A percentile compares a stretch with the other conserved stretches of the same genome.
Evolutionary conservation across 2,888 invertebrate genomes (phyloP).

Genomic region (Gari tellinella): DNA sequence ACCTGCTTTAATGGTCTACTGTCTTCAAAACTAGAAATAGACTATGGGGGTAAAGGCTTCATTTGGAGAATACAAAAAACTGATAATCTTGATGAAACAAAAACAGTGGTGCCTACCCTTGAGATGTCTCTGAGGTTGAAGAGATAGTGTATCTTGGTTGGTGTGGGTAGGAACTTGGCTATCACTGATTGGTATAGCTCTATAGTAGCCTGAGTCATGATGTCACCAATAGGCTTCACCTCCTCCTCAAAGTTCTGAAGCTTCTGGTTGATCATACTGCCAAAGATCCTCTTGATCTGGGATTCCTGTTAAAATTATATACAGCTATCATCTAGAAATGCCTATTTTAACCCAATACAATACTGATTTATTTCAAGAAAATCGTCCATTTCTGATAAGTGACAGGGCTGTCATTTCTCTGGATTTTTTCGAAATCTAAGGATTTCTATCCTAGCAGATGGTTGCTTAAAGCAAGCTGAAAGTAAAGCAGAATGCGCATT

Average conservation of each 20-base stretch:
- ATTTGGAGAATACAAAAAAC: background rate
- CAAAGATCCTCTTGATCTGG: constrained; percentile 89
- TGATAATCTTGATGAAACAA: background rate
- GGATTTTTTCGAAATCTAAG: no score
- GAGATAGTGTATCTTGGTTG: constrained; percentile 85
- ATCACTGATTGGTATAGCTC: constrained; percentile 84
- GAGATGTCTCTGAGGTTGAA: constrained; percentile 89
- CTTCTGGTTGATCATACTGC: constrained; percentile 93
- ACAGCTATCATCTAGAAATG: no score
- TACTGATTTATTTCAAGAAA: no score
- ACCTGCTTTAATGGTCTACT: no score
- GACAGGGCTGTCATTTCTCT: no score
- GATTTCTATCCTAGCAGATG: no score
- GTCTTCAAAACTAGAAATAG: no score
- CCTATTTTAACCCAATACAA: no score
- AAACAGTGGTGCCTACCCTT: constrained; percentile 86
- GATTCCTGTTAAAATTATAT: constrained; percentile 78
- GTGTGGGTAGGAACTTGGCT: constrained; percentile 83
- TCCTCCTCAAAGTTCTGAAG: constrained; percentile 91
- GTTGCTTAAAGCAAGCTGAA: no score
- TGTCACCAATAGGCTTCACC: constrained; percentile 87
- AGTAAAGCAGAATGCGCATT: no score
- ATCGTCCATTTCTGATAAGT: no score
- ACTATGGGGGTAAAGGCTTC: no score
- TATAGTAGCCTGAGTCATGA: constrained; percentile 85